These are phyloP conservation scores for Athetis lepigone DNA, from an alignment of 2,888 invertebrate species.

Conservation along the genomic window DNA sequence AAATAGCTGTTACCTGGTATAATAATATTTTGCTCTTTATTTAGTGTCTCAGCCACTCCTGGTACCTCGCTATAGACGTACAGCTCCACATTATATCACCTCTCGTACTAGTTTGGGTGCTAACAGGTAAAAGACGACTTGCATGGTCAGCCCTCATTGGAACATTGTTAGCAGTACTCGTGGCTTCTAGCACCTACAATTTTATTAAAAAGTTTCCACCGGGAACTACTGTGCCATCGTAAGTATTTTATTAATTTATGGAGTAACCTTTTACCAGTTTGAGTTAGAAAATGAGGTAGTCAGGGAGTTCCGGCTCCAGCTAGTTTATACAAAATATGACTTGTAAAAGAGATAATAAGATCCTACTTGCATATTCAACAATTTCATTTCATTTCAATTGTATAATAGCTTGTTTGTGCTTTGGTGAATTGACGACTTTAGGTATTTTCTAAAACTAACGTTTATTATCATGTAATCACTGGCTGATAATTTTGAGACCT, in stretches of 20 bases:
- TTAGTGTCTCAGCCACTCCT: conserved; percentile 79
- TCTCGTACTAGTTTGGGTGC: conserved; percentile 76
- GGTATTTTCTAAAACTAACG: too few relatives aligned
- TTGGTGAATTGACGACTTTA: too few relatives aligned
- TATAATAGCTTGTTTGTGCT: too few relatives aligned
- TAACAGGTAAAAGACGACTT: conserved; percentile 63
- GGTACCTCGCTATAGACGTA: conserved; percentile 83
- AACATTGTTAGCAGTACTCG: conserved; percentile 64
- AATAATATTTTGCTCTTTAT: conserved; percentile 40
- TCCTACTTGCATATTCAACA: too few relatives aligned
- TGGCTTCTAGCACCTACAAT: conserved; percentile 68
- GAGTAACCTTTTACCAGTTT: too few relatives aligned
- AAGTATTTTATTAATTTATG: conserved; percentile 58
- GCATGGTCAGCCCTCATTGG: conserved; percentile 72
- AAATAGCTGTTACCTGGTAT: neutral
- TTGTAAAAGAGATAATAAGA: too few relatives aligned
- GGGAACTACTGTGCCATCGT: conserved; percentile 65
- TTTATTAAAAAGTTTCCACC: conserved; percentile 70
- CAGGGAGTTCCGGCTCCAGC: too few relatives aligned
- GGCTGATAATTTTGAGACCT: too few relatives aligned
- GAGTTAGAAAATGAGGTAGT: too few relatives aligned
- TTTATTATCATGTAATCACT: too few relatives aligned
- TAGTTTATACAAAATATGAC: too few relatives aligned
- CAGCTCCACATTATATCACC: conserved; percentile 81
- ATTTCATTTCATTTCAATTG: too few relatives aligned